Conservation (phyloP, 2,797 vertebrate species). For the Hippoglossus hippoglossus region DNA sequence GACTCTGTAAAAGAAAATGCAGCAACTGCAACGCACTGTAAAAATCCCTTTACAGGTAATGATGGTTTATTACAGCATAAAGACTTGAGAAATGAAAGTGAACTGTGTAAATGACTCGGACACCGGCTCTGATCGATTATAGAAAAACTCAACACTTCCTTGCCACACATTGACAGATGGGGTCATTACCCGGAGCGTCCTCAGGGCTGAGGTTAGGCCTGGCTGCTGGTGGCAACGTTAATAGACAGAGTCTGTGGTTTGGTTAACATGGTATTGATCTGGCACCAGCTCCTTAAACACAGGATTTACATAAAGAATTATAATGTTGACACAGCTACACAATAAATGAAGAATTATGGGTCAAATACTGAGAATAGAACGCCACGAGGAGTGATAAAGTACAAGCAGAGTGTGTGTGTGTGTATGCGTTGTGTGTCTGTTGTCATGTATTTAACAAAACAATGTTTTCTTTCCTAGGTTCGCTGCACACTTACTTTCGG, state of each 20-base stretch:
- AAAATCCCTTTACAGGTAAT: background rate
- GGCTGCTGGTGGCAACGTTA: slow-evolving; percentile 35
- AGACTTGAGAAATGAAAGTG: slow-evolving; percentile 24
- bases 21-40: background rate
- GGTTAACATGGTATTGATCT: slow-evolving; percentile 64
- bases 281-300: slow-evolving; percentile 42
- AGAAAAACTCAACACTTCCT: slow-evolving; percentile 42
- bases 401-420: background rate
- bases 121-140: slow-evolving; percentile 38
- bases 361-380: background rate
- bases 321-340: slow-evolving; percentile 8
- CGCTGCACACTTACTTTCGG: slow-evolving; percentile 94
- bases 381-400: background rate
- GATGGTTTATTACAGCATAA: background rate
- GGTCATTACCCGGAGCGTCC: slow-evolving; percentile 60
- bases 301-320: slow-evolving; percentile 53
- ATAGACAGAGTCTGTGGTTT: slow-evolving; percentile 53
- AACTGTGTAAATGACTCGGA: slow-evolving; percentile 23
- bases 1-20: background rate
- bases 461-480: slow-evolving; percentile 83
- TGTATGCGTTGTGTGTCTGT: slow-evolving; percentile 7
- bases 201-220: slow-evolving; percentile 26
- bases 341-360: slow-evolving; percentile 28
- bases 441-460: background rate
- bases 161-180: slow-evolving; percentile 44